Percentiles rank a stretch among this genome's conserved stretches.
These are phyloP conservation scores for Erpobdella octoculata DNA, from an alignment of 2,888 invertebrate genomes.

Conservation along the genomic window DNA sequence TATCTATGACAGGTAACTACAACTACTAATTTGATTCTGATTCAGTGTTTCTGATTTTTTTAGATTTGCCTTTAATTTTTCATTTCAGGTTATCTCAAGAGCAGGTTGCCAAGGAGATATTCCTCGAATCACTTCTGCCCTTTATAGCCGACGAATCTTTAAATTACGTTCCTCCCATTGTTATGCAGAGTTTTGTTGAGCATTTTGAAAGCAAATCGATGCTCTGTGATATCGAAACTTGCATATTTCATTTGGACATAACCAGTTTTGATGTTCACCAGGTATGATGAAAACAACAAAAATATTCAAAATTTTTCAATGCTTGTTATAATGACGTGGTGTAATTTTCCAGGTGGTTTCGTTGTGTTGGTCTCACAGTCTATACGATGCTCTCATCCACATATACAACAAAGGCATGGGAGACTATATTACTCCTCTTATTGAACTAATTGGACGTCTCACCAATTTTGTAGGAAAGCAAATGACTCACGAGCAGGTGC, in stretches of 20 bases:
- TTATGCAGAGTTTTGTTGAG: constrained; percentile 66
- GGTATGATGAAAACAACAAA: no score
- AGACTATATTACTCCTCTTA: constrained; percentile 68
- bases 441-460: constrained; percentile 53
- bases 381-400: constrained; percentile 67
- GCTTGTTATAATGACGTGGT: neutral
- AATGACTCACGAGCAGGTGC: constrained; percentile 53
- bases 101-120: constrained; percentile 60
- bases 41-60: constrained; percentile 2
- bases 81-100: constrained; percentile 55
- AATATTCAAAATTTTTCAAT: no score
- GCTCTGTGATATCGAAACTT: constrained; percentile 62
- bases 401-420: constrained; percentile 69
- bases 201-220: constrained; percentile 62
- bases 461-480: constrained; percentile 47
- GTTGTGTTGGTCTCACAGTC: constrained; percentile 59
- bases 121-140: constrained; percentile 65
- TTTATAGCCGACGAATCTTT: constrained; percentile 64
- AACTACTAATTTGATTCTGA: neutral
- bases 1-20: constrained; percentile 58
- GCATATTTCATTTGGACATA: constrained; percentile 67
- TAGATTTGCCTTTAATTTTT: neutral
- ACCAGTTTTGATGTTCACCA: constrained; percentile 69
- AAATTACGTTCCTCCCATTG: constrained; percentile 60
- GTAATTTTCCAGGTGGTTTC: constrained; percentile 54